Base-by-base conservation (phyloP, 2,888 invertebrate genomes). In the Coleophora flavipennella region DNA sequence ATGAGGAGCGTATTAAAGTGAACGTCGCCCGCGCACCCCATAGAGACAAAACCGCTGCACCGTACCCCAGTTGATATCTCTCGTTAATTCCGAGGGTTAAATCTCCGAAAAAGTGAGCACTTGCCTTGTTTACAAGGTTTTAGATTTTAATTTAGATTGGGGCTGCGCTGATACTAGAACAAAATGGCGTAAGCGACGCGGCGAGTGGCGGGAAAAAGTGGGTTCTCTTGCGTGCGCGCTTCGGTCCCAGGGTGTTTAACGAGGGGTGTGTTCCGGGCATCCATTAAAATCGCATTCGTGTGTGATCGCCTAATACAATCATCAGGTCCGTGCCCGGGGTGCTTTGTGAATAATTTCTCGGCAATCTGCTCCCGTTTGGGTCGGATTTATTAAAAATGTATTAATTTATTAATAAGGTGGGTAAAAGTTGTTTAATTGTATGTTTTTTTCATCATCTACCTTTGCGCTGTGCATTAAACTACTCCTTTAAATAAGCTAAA, bases 81-180 rank as follows among this genome's bases (percentile, higher is more conserved):
- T 72, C 78, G 83, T 79, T 84, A 83, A 84, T 83, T 72, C 81
- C 60, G 79, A 78, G 84, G 84, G 84, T 80, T 80, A 74, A 83
- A 83, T 84, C 85, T 79, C 84, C 83, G 83, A 85, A 85, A 85
- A 85, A 85, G 85, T 85, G 85, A 85, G 84, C 85, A 85, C 85
- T 85, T 84, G 85, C 76, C 85, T 85, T 85, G 85, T 85, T 85
- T 85, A 85, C 85, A 85, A 85, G 85, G 85, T 83, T 85, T 85
- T 85, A 85, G 85, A 85, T 85, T 85, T 85, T 85, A 85, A 85
- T 85, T 85, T 85, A 85, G 85, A 85, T 85, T 85, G 84, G 85
- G 85, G 85, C 79, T 56, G 73, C 40, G 44, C 41, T 35, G 39
- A 38, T 51, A 47, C 38, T 50, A 48, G 41, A 49, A 43, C 57